phyloP scores from a whole-genome alignment of 2,113 vertebrate genomes.

The Gadus chalcogrammus region DNA sequence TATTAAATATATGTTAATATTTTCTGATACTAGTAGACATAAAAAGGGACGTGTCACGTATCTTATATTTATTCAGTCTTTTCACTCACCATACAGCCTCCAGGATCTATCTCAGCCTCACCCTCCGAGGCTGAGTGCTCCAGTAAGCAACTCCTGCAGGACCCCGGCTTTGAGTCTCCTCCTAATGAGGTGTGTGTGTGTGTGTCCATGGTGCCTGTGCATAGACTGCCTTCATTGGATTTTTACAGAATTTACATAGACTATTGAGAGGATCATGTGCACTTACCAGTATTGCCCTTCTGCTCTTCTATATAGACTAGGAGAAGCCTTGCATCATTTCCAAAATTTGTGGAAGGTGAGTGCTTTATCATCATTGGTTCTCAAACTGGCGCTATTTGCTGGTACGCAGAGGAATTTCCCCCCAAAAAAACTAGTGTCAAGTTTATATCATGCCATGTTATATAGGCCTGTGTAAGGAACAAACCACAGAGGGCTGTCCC shows the following conservation, averaged over 20 bases:
- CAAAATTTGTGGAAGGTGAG: slow-evolving; percentile 98
- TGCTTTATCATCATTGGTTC: slow-evolving; percentile 13
- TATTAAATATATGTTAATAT: too few relatives aligned
- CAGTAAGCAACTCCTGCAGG: slow-evolving; percentile 75
- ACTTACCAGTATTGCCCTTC: slow-evolving; percentile 47
- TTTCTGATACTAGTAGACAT: too few relatives aligned
- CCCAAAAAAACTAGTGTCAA: too few relatives aligned
- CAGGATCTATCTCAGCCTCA: slow-evolving; percentile 83
- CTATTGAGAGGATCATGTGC: too few relatives aligned
- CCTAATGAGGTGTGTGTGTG: slow-evolving; percentile 85
- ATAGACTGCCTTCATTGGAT: background rate
- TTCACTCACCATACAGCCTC: slow-evolving; percentile 73
- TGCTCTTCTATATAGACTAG: slow-evolving; percentile 82
- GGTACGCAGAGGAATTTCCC: background rate
- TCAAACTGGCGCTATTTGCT: background rate
- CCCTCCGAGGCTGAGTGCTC: slow-evolving; percentile 89
- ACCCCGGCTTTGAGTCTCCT: slow-evolving; percentile 77
- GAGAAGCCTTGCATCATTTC: slow-evolving; percentile 93
- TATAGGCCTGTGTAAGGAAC: too few relatives aligned
- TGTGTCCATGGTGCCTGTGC: background rate
- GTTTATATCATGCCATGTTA: too few relatives aligned
- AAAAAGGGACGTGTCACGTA: background rate
- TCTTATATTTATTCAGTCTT: background rate
- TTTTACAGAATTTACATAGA: background rate
- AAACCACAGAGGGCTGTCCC: background rate